Percentiles rank a stretch among this genome's conserved stretches.
phyloP scores from a whole-genome alignment of 2,888 invertebrate genomes.

The Aphodius sticticus region DNA sequence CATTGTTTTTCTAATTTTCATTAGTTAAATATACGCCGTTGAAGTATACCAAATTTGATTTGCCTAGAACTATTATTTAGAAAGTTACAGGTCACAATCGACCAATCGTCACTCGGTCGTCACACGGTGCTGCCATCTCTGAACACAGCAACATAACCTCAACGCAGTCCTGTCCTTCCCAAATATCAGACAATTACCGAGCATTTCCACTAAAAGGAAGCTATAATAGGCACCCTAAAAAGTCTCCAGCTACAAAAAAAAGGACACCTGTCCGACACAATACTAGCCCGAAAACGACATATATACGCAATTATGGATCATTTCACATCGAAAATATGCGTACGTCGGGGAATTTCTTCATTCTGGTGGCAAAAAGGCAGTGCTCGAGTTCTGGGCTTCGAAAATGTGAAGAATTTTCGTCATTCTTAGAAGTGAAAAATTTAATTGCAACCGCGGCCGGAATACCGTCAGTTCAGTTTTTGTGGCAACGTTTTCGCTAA shows the following conservation, averaged over 20 bases:
- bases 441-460: neutral
- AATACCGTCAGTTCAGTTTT: neutral
- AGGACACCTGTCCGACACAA: neutral
- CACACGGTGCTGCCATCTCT: neutral
- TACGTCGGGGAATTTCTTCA: neutral
- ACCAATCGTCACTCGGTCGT: neutral
- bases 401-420: neutral
- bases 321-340: neutral
- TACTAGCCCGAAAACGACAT: neutral
- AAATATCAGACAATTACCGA: neutral
- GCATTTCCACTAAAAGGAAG: neutral
- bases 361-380: neutral
- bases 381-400: neutral
- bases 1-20: too few species aligned
- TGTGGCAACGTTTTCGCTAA: neutral
- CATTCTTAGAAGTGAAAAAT: conserved; percentile 4
- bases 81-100: too few species aligned
- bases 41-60: too few species aligned
- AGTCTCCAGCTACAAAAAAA: neutral
- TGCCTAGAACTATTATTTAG: too few species aligned
- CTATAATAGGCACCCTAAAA: neutral
- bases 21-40: too few species aligned
- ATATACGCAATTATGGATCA: neutral
- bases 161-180: neutral
- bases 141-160: neutral